Evolutionary conservation across 2,113 vertebrate genomes (phyloP), one percentile per base, ranked within the genome.

Genomic region (Salminus brasiliensis): DNA sequence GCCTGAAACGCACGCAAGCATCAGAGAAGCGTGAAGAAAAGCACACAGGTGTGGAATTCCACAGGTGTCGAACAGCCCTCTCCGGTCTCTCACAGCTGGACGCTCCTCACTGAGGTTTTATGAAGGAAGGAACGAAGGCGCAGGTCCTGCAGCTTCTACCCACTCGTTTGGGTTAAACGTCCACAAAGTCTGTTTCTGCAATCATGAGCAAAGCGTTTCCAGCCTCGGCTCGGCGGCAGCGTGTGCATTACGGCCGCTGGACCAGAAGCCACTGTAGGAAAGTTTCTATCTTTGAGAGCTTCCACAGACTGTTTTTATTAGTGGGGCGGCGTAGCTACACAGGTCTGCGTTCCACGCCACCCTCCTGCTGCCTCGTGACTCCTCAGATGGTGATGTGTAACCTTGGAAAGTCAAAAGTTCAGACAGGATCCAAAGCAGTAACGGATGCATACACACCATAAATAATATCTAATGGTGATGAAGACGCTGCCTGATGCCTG

Each of bases 1-100:
- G 47, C 47, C 47, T n/a, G 18, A 66, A 73, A 59, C 7, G 2
- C 15, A 49, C 73, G 59, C 62, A 43, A 75, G 73, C 29, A 18
- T 27, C 45, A 5, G 43, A 15, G 1, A 21, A 18, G 45, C 34
- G 60, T 66, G 43, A 76, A 21, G 62, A 27, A 1, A 12, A 1
- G 60, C 30, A 18, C 7, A 53, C 23, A 23, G 4, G 60, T 76
- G 74, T 1, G 29, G 60, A 66, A 49, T 65, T 76, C 30, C 60
- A 34, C 60, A 36, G 21, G 47, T 52, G 47, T 18, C 18, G 1
- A 5, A n/a, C 5, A 13, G 47, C 21, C 47, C 18, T 21, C 47
- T 21, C 18, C 21, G 18, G 21, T 5, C 6, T 12, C 47, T 52
- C 47, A 21, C 43, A 45, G 3, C 11, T 0, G 13, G 43, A 45